These are phyloP conservation scores for Solea senegalensis DNA, from an alignment of 2,113 vertebrate species.

Conservation along the genomic window DNA sequence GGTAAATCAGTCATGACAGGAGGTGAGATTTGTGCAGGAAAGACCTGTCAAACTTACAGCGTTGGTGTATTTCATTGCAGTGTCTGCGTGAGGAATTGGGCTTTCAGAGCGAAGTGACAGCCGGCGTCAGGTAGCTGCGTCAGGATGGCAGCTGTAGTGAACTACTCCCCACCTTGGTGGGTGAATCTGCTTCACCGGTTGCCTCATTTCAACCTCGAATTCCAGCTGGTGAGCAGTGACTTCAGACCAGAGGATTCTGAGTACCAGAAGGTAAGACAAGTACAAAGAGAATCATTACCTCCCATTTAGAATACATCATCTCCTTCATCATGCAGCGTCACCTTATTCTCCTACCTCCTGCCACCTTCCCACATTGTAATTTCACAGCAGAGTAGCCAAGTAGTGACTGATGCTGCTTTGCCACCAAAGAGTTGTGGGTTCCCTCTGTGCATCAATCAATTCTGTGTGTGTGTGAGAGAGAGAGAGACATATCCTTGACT, in stretches of 20 bases:
- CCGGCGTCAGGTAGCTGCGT: slow-evolving; percentile 23
- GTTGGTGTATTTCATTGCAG: slow-evolving; percentile 39
- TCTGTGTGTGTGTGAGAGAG: background rate
- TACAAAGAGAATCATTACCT: slow-evolving; percentile 18
- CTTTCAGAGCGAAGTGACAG: slow-evolving; percentile 28
- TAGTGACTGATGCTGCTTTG: slow-evolving; percentile 41
- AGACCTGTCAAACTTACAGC: background rate
- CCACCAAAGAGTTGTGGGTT: slow-evolving; percentile 40
- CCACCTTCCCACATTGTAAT: slow-evolving; percentile 42
- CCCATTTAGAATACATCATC: slow-evolving; percentile 47
- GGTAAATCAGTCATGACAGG: background rate
- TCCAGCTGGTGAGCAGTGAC: slow-evolving; percentile 88
- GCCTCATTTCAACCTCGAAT: slow-evolving; percentile 91
- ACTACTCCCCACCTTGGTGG: slow-evolving; percentile 95
- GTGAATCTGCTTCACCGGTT: slow-evolving; percentile 93
- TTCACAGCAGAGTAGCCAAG: slow-evolving; percentile 52
- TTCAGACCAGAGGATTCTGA: slow-evolving; percentile 92
- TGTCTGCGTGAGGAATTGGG: slow-evolving; percentile 31
- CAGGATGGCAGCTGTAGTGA: slow-evolving; percentile 89
- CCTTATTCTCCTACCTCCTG: slow-evolving; percentile 33
- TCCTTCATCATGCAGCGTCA: slow-evolving; percentile 32
- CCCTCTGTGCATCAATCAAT: slow-evolving; percentile 37
- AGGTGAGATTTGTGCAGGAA: background rate
- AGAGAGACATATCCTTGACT: slow-evolving; percentile 22
- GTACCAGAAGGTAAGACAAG: slow-evolving; percentile 91